Conservation (phyloP, 2,888 invertebrate species). For the Phyllotreta striolata region DNA sequence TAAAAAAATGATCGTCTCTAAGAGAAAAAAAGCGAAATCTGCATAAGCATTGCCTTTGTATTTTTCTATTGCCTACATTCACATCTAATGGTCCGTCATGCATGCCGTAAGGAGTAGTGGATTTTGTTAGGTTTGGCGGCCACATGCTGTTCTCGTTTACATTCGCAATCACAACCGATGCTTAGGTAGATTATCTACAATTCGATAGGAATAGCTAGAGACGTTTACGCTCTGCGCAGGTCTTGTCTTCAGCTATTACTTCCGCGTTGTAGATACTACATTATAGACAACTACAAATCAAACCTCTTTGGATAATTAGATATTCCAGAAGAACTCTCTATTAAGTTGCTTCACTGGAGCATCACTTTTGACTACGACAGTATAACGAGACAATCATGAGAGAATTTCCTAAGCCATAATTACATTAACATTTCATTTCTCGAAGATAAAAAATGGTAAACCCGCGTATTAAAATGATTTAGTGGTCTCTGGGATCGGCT, state of each 20-base stretch:
- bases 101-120: constrained; percentile 23
- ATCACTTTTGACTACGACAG: constrained; percentile 21
- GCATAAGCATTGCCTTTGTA: constrained; percentile 36
- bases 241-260: no score
- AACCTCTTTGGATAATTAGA: neutral
- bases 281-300: neutral
- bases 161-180: constrained; percentile 17
- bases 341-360: no score
- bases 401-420: constrained; percentile 19
- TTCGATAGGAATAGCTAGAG: no score
- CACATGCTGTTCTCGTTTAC: constrained; percentile 11
- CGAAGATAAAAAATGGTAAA: constrained; percentile 17
- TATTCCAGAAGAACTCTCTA: no score
- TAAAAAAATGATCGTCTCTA: constrained; percentile 33
- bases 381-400: constrained; percentile 15
- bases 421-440: constrained; percentile 13
- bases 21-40: constrained; percentile 38
- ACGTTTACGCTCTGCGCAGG: no score
- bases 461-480: neutral
- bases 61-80: constrained; percentile 29
- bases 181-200: neutral
- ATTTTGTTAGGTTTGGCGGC: constrained; percentile 25
- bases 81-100: constrained; percentile 17
- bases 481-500: constrained; percentile 15
- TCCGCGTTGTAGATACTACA: neutral